Conservation (phyloP, 2,888 invertebrate species). For the Drosophila subsilvestris region DNA sequence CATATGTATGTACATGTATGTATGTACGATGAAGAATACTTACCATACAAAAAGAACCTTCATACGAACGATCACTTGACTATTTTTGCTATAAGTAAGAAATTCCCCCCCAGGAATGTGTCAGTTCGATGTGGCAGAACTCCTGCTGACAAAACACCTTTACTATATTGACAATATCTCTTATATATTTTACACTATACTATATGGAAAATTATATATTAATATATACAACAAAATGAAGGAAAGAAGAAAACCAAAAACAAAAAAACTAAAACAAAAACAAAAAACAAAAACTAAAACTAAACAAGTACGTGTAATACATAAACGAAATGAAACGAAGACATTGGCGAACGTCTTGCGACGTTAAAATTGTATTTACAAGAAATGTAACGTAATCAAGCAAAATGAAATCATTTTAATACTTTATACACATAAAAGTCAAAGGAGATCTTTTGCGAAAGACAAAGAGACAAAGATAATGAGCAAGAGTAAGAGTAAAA, state of each 20-base stretch:
- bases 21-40: constrained; percentile 36
- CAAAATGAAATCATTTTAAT: constrained; percentile 79
- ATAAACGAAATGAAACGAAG: constrained; percentile 34
- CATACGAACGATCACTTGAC: constrained; percentile 79
- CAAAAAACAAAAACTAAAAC: constrained; percentile 42
- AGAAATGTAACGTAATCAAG: constrained; percentile 64
- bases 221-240: constrained; percentile 68
- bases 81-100: constrained; percentile 81
- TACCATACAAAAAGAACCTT: constrained; percentile 58
- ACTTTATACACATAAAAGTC: constrained; percentile 79
- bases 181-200: constrained; percentile 84
- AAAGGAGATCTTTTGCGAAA: constrained; percentile 56
- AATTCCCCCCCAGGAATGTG: constrained; percentile 78
- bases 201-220: constrained; percentile 76
- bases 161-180: constrained; percentile 84
- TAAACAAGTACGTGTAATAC: constrained; percentile 46
- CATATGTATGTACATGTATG: constrained; percentile 30
- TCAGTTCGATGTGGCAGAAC: constrained; percentile 66
- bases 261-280: too few species aligned
- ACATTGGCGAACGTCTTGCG: constrained; percentile 31
- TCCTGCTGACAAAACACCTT: constrained; percentile 82
- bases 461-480: constrained; percentile 14
- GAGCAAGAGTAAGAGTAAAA: constrained; percentile 25
- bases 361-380: constrained; percentile 81
- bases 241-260: constrained; percentile 38